phyloP scores from a whole-genome alignment of 2,888 invertebrate genomes.

The Ormyrus thymus region DNA sequence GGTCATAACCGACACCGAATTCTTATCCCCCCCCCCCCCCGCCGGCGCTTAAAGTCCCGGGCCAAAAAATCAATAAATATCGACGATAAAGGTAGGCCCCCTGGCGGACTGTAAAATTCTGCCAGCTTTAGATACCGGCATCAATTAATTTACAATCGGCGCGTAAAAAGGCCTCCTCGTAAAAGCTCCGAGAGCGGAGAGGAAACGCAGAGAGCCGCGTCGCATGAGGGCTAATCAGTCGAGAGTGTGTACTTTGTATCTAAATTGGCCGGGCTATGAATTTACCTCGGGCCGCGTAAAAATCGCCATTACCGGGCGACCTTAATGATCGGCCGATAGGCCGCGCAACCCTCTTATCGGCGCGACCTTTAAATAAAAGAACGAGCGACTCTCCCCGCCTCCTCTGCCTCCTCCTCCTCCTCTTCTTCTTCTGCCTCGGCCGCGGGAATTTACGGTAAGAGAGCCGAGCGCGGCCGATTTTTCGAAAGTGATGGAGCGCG shows the following conservation, averaged over 20 bases:
- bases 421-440: neutral
- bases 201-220: neutral
- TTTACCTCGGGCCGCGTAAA: constrained; percentile 61
- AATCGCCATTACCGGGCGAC: constrained; percentile 59
- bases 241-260: constrained; percentile 56
- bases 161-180: neutral
- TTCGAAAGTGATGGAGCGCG: constrained; percentile 32
- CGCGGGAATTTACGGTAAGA: constrained; percentile 47
- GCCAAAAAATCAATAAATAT: constrained; percentile 31
- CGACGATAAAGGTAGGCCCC: neutral
- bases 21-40: no score
- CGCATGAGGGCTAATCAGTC: constrained; percentile 40
- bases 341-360: constrained; percentile 46
- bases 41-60: neutral
- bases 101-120: neutral
- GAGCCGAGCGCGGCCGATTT: constrained; percentile 15
- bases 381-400: constrained; percentile 14
- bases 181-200: neutral
- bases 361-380: constrained; percentile 52
- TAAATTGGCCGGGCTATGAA: constrained; percentile 64
- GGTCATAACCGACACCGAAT: constrained; percentile 8
- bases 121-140: constrained; percentile 1
- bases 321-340: constrained; percentile 61
- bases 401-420: neutral
- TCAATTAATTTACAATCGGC: constrained; percentile 31